Percentiles rank a stretch among this genome's conserved stretches.
Evolutionary conservation across 2,797 vertebrate species (phyloP).

Genomic region (Lagothrix lagotricha): DNA sequence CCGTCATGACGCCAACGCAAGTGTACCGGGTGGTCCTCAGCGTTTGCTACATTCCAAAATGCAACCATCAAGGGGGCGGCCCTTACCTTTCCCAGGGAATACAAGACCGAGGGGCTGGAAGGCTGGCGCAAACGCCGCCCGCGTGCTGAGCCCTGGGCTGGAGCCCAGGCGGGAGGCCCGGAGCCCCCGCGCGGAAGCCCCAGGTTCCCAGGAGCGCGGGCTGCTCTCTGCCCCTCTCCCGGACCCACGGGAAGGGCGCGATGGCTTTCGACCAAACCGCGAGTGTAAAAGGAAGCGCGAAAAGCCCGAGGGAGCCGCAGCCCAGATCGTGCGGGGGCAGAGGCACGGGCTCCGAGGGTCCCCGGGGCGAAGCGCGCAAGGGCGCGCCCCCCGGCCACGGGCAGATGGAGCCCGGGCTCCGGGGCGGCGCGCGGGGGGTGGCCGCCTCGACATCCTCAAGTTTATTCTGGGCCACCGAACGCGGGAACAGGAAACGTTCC

Average conservation of each 20-base stretch:
- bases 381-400: not conserved
- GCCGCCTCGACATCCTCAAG: not conserved
- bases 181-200: not conserved
- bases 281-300: slow-evolving; percentile 58
- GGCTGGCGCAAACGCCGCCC: accelerated
- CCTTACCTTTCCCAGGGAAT: not conserved
- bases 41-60: not conserved
- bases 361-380: not conserved
- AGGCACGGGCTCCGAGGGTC: slow-evolving; percentile 37
- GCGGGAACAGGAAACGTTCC: not conserved
- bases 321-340: not conserved
- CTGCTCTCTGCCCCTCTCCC: not conserved
- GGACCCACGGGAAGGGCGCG: not conserved
- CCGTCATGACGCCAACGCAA: not conserved
- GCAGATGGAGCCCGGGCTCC: not conserved
- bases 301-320: slow-evolving; percentile 35
- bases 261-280: not conserved
- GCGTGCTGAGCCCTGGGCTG: accelerated
- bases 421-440: not conserved
- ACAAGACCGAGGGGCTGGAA: not conserved
- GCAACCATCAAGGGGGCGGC: not conserved
- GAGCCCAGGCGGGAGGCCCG: not conserved
- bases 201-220: not conserved
- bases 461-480: slow-evolving; percentile 37
- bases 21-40: not conserved